Conservation (phyloP, 2,113 vertebrate genomes). For the Perca flavescens region DNA sequence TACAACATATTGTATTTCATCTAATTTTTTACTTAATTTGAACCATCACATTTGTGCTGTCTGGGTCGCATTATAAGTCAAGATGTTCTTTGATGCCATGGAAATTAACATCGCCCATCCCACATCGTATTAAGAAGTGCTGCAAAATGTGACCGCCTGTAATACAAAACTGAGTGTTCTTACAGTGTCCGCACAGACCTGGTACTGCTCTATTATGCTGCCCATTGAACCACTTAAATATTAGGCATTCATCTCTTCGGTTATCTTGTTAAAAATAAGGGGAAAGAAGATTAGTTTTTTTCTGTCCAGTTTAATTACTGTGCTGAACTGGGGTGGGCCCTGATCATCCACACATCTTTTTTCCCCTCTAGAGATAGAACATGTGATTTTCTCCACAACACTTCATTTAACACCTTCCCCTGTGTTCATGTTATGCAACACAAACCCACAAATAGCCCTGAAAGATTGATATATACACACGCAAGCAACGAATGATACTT, state of each 20-base stretch:
- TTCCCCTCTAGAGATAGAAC: slow-evolving; percentile 45
- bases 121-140: slow-evolving; percentile 1
- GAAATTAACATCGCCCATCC: slow-evolving; percentile 22
- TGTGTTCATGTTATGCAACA: slow-evolving; percentile 60
- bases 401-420: slow-evolving; percentile 73
- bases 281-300: not conserved
- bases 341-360: slow-evolving; percentile 33
- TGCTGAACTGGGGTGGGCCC: slow-evolving; percentile 23
- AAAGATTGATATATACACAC: slow-evolving; percentile 52
- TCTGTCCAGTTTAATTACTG: slow-evolving; percentile 25
- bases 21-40: slow-evolving; percentile 18
- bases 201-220: slow-evolving; percentile 5
- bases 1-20: slow-evolving; percentile 22
- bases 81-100: slow-evolving; percentile 20
- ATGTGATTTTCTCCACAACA: slow-evolving; percentile 64
- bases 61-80: slow-evolving; percentile 5
- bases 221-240: not conserved
- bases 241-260: slow-evolving; percentile 18
- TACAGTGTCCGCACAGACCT: slow-evolving; percentile 6
- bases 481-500: slow-evolving; percentile 16
- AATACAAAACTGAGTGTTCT: slow-evolving; percentile 22
- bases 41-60: slow-evolving; percentile 9
- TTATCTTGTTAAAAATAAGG: slow-evolving; percentile 9
- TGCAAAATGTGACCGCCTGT: slow-evolving; percentile 22
- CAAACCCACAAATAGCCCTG: slow-evolving; percentile 60